Base-by-base conservation (phyloP, 2,113 vertebrate genomes). In the Tetrax tetrax region DNA sequence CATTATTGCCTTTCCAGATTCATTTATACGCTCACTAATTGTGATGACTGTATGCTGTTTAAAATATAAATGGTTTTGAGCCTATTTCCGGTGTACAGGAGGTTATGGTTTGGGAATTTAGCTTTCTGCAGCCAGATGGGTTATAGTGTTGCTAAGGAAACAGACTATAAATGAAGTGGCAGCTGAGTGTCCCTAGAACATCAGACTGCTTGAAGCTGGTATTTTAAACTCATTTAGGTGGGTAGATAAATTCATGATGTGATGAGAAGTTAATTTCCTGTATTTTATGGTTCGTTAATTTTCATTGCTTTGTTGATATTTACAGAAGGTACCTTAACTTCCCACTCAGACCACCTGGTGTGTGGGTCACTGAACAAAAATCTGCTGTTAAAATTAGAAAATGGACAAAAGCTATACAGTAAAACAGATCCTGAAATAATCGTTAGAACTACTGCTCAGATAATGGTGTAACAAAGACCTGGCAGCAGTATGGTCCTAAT, bases 111-210 rank as follows among this genome's bases (percentile, higher is more conserved):
- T 96, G 94, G 96, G 93, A 98, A 97, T 97, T 97, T 96, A 97
- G 87, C 68, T 85, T 65, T 91, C 72, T 95, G 93, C 82, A 94
- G 85, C 92, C 95, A 98, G 93, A 96, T 97, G 96, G 92, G 90
- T 97, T 97, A 91, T 87, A 94, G 81, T 70, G 95, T 98, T 98
- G 93, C 96, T 97, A 98, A 93, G 97, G 96, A 94, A 98, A 97
- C 89, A 38, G 89, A 78, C 94, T 98, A 87, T 96, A 97, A 98
- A 95, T 97, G 90, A 96, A 97, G 88, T 94, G 96, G 86, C 81
- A 96, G 89, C 88, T 95, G 91, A 96, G 74, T 96, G 82, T 98
- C 96, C 95, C 90, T 87, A 93, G 92, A 97, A 97, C 95, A 93
- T 97, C 95, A 96, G 90, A 71, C 94, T 93, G 91, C 87, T 94